phyloP scores from a whole-genome alignment of 1,140 invertebrate species.

The Ruditapes philippinarum region DNA sequence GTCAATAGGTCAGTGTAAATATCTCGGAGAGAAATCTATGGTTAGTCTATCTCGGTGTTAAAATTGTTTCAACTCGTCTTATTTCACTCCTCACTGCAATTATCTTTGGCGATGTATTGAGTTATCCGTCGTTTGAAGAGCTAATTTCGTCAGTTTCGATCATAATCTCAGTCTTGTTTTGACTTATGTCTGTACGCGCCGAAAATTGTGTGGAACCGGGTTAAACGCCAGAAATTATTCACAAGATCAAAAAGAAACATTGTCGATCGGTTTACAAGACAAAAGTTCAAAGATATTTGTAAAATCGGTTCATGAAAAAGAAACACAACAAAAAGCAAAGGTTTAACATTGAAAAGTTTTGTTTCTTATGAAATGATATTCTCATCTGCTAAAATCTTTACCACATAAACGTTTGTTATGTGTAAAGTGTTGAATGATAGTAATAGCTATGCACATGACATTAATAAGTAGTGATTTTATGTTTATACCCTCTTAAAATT shows the following conservation, averaged over 20 bases:
- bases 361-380: too few species aligned
- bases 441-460: too few species aligned
- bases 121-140: background rate
- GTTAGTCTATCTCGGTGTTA: background rate
- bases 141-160: background rate
- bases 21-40: background rate
- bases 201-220: background rate
- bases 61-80: background rate
- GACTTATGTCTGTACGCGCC: background rate
- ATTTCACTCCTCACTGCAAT: slow-evolving; percentile 1
- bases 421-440: too few species aligned
- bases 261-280: background rate
- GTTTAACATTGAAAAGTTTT: too few species aligned
- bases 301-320: background rate
- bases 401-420: too few species aligned
- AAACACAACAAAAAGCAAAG: background rate
- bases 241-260: slow-evolving; percentile 14
- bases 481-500: too few species aligned
- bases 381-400: too few species aligned
- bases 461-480: too few species aligned
- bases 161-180: background rate
- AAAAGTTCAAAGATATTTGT: background rate
- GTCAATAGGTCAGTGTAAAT: background rate
- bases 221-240: background rate
- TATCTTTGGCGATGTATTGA: background rate